Conservation (phyloP, 2,888 invertebrate genomes). For the Calliscelio sp. region DNA sequence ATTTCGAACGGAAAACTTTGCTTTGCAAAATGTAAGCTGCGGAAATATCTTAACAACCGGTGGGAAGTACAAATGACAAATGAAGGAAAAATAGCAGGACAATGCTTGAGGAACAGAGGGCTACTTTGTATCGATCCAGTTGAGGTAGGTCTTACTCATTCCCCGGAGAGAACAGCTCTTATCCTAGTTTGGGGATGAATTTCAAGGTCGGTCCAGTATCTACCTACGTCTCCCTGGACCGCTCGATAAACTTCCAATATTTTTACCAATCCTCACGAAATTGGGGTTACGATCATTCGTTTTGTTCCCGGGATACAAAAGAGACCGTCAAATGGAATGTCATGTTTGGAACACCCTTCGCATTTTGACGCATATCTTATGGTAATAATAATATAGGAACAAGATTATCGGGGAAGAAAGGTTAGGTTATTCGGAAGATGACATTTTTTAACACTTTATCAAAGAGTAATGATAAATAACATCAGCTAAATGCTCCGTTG, state of each 20-base stretch:
- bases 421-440: background rate
- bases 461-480: too few relatives aligned
- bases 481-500: too few relatives aligned
- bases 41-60: too few relatives aligned
- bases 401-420: background rate
- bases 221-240: constrained; percentile 68
- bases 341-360: constrained; percentile 14
- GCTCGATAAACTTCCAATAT: constrained; percentile 64
- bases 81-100: constrained; percentile 47
- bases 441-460: too few relatives aligned
- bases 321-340: constrained; percentile 16
- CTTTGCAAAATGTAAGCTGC: too few relatives aligned
- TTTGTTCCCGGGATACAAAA: background rate
- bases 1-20: too few relatives aligned
- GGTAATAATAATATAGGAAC: background rate
- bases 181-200: constrained; percentile 84
- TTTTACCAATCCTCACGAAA: constrained; percentile 16
- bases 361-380: background rate
- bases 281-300: constrained; percentile 6
- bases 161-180: constrained; percentile 82
- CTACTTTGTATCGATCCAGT: constrained; percentile 84
- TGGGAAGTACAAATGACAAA: constrained; percentile 25
- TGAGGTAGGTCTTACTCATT: constrained; percentile 83
- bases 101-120: constrained; percentile 50
- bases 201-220: constrained; percentile 82